Percentiles rank a stretch among this genome's conserved stretches.
phyloP scores from a whole-genome alignment of 2,888 invertebrate species.

The Liodrosophila aerea region DNA sequence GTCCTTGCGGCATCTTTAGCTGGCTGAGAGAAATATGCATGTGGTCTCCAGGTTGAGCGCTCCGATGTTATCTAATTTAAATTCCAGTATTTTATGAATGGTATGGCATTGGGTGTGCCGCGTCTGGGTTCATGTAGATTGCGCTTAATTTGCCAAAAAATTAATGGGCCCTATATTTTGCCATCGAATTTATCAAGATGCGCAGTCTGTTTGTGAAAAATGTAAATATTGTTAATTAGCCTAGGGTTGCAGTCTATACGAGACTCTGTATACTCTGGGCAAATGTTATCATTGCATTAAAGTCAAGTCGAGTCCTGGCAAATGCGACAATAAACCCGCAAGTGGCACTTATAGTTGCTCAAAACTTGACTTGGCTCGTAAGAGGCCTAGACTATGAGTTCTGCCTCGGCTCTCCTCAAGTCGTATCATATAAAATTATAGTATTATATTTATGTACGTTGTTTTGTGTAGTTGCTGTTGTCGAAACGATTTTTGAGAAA shows the following conservation, averaged over 20 bases:
- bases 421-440: conserved; percentile 25
- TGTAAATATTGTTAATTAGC: conserved; percentile 72
- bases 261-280: neutral
- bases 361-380: conserved; percentile 17
- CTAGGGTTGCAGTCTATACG: conserved; percentile 26
- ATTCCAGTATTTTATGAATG: conserved; percentile 36
- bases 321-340: conserved; percentile 32
- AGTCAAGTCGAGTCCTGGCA: conserved; percentile 29
- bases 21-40: conserved; percentile 58
- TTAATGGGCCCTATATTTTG: conserved; percentile 52
- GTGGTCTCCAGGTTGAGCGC: conserved; percentile 46
- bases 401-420: conserved; percentile 29
- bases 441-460: conserved; percentile 21
- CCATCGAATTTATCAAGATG: conserved; percentile 64
- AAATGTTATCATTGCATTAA: conserved; percentile 64
- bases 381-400: neutral
- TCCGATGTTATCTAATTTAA: conserved; percentile 71
- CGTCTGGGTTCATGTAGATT: conserved; percentile 49
- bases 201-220: conserved; percentile 39
- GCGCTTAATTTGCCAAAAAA: conserved; percentile 66
- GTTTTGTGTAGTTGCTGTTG: conserved; percentile 52
- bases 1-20: conserved; percentile 21
- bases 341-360: conserved; percentile 46
- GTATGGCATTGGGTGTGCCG: conserved; percentile 39
- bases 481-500: conserved; percentile 33